Base-by-base conservation (phyloP, 2,888 invertebrate genomes). In the Pogonocherus hispidulus region DNA sequence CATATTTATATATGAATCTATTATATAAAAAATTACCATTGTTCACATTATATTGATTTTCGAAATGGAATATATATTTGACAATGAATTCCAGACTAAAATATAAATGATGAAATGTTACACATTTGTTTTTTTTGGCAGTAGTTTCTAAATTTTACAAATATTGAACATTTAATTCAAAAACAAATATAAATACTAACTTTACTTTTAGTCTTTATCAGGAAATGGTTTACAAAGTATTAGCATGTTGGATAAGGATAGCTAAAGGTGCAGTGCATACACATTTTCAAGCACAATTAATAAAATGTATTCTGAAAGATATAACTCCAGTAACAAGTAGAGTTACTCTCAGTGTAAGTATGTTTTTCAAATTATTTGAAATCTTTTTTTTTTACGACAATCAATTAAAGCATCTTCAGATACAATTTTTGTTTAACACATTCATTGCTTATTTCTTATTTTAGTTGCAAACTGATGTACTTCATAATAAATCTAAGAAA, bases 281-380 rank as follows among this genome's bases (percentile, higher is more conserved):
- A 1, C 66, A 77, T 41, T 78, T 76, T 51, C 78, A 79, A 63
- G 63, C 59, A 16, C 68, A 74, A 22, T 20, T 77, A 9, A 49
- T 79, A 35, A 62, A 57, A 35, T 76, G 73, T 47, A 74, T 79
- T 63, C 57, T 75, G 44, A 73, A 70, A 64, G 74, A 76, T 57
- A 75, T 78, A 19, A 73, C 74, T 1, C 76, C 76, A 1, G 44
- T 67, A 14, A 76, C 71, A 69, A 52, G 49, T 22, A 49, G 65
- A 41, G 59, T 76, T n/a, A 72, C 76, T 14, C 63, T 78, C 44
- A 75, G 54, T 18, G 72, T 72, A 66, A 66, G 69, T 69, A 8
- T 44, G n/a, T 14, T 54, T 16, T n/a, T 3, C n/a, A 37, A 11
- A 37, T 11, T 37, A 37, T 37, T 37, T 23, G 6, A 23, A n/a